phyloP scores from a whole-genome alignment of 2,888 invertebrate genomes.

The Zelleria hepariella region DNA sequence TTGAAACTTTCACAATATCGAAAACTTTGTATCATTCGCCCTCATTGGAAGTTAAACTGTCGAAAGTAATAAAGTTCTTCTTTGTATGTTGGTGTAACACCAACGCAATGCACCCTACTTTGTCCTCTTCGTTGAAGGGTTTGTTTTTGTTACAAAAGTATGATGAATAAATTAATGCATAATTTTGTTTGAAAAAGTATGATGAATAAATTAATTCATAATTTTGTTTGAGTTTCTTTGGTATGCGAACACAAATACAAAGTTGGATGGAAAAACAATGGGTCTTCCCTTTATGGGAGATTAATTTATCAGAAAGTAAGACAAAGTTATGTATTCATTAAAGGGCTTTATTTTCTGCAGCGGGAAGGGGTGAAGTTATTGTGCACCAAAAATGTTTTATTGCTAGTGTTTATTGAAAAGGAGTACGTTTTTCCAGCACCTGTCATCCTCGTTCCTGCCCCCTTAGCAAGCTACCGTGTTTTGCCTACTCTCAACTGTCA shows the following conservation, averaged over 20 bases:
- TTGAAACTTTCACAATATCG: conserved; percentile 19
- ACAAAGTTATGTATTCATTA: too few relatives aligned
- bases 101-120: neutral
- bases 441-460: too few relatives aligned
- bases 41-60: neutral
- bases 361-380: too few relatives aligned
- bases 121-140: neutral
- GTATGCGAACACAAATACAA: neutral
- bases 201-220: neutral
- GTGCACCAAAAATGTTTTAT: too few relatives aligned
- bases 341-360: too few relatives aligned
- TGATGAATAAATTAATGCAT: neutral
- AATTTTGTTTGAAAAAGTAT: neutral
- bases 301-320: too few relatives aligned
- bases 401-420: too few relatives aligned
- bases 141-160: neutral
- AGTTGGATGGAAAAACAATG: neutral
- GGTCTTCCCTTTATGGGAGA: neutral
- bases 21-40: conserved; percentile 12
- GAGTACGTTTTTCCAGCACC: too few relatives aligned
- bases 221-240: neutral
- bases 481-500: too few relatives aligned
- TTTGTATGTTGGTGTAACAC: neutral
- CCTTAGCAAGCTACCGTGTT: too few relatives aligned
- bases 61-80: neutral